Conservation (phyloP, 2,797 vertebrate species). For the Poeciliopsis presidionis region DNA sequence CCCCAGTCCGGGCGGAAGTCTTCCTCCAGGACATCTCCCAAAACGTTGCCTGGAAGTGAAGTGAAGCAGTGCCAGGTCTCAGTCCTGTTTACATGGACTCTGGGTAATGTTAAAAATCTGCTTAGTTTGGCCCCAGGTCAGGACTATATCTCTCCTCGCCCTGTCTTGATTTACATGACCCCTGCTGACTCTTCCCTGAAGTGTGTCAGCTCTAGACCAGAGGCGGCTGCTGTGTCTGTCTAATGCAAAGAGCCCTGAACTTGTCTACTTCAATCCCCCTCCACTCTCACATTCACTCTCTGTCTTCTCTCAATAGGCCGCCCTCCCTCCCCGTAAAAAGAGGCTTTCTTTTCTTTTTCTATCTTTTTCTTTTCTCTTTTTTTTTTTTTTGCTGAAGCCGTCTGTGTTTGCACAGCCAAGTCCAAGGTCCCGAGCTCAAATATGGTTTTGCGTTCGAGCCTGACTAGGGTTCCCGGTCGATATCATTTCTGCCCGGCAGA, state of each 20-base stretch:
- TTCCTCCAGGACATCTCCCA: conserved; percentile 50
- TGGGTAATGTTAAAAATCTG: conserved; percentile 71
- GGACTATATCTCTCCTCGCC: conserved; percentile 72
- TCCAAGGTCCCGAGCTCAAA: conserved; percentile 71
- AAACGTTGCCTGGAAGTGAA: conserved; percentile 73
- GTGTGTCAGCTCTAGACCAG: conserved; percentile 69
- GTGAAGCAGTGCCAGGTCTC: conserved; percentile 62
- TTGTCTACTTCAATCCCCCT: conserved; percentile 53
- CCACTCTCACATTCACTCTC: conserved; percentile 49
- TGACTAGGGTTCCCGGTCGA: conserved; percentile 65
- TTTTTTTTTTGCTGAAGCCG: conserved; percentile 34
- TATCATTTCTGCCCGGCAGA: conserved; percentile 67
- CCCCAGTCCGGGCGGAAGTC: too few species aligned
- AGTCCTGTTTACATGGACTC: conserved; percentile 68
- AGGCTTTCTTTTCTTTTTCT: conserved; percentile 31
- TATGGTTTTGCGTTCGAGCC: conserved; percentile 69
- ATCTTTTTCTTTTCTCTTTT: too few species aligned
- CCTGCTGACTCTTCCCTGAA: conserved; percentile 66
- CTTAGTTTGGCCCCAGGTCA: conserved; percentile 72
- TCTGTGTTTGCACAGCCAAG: conserved; percentile 72
- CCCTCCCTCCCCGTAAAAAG: conserved; percentile 44
- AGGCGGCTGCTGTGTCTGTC: conserved; percentile 62
- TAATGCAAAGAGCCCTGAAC: conserved; percentile 67
- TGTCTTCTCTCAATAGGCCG: conserved; percentile 44
- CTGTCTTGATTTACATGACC: conserved; percentile 74